These are phyloP conservation scores for Tokudaia muenninki DNA, from an alignment of 2,797 vertebrate species.

Conservation along the genomic window DNA sequence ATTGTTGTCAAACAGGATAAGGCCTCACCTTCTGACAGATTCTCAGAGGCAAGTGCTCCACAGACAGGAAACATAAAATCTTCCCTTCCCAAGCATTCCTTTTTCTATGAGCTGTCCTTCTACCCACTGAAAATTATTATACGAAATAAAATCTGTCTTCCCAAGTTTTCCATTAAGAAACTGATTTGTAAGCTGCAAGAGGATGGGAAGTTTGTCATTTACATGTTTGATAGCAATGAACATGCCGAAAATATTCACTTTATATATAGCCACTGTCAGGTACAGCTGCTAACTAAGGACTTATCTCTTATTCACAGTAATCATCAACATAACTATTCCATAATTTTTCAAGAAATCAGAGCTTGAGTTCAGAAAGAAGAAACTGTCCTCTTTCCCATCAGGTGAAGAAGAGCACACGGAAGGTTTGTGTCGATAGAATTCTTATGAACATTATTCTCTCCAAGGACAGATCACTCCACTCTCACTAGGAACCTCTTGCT, in stretches of 20 bases:
- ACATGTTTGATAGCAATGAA: slow-evolving; percentile 65
- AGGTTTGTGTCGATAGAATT: slow-evolving; percentile 9
- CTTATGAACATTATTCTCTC: background rate
- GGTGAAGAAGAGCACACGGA: background rate
- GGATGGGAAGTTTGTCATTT: slow-evolving; percentile 38
- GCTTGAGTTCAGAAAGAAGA: slow-evolving; percentile 28
- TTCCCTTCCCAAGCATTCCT: slow-evolving; percentile 49
- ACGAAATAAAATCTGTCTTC: slow-evolving; percentile 74
- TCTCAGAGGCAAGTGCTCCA: slow-evolving; percentile 55
- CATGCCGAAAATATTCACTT: slow-evolving; percentile 57
- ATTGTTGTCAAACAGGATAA: slow-evolving; percentile 63
- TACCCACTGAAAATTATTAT: slow-evolving; percentile 65
- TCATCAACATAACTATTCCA: slow-evolving; percentile 40
- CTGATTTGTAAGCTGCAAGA: slow-evolving; percentile 59
- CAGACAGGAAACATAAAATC: slow-evolving; percentile 47
- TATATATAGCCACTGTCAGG: slow-evolving; percentile 36
- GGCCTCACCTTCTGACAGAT: slow-evolving; percentile 57
- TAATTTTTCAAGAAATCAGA: slow-evolving; percentile 63
- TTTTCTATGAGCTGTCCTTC: slow-evolving; percentile 6
- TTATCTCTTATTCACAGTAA: slow-evolving; percentile 62
- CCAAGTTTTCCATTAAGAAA: slow-evolving; percentile 70
- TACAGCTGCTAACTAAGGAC: slow-evolving; percentile 65
- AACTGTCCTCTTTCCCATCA: background rate
- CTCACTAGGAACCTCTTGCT: background rate
- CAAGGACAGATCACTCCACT: background rate